Percentiles rank a stretch among this genome's conserved stretches.
These are phyloP conservation scores for Merodon equestris DNA, from an alignment of 2,888 invertebrate species.

Conservation along the genomic window DNA sequence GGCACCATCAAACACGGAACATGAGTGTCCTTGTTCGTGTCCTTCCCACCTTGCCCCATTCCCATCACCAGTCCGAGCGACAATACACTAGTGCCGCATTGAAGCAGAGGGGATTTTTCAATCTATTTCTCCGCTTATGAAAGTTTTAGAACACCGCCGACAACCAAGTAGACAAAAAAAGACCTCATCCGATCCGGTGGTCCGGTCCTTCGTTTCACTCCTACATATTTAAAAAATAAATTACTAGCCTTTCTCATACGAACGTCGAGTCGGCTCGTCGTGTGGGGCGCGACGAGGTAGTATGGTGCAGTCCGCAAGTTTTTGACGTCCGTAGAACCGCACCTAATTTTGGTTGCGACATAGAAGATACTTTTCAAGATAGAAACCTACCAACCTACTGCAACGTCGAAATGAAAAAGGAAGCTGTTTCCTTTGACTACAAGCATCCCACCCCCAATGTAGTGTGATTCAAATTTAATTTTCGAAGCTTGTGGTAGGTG, in stretches of 20 bases:
- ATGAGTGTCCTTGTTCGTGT: slow-evolving; percentile 13
- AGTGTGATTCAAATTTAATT: slow-evolving; percentile 65
- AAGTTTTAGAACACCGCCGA: slow-evolving; percentile 29
- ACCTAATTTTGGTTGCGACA: slow-evolving; percentile 58
- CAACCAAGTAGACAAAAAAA: slow-evolving; percentile 13
- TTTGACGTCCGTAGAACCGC: slow-evolving; percentile 44
- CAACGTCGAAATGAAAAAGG: slow-evolving; percentile 28
- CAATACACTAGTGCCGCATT: neutral
- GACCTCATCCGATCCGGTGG: slow-evolving; percentile 16
- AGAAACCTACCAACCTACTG: slow-evolving; percentile 34
- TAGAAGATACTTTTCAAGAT: slow-evolving; percentile 39
- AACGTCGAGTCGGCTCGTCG: neutral
- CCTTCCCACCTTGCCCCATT: slow-evolving; percentile 18
- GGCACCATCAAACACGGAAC: slow-evolving; percentile 40
- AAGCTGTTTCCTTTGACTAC: slow-evolving; percentile 25
- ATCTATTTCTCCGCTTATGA: slow-evolving; percentile 42
- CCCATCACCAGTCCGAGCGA: neutral
- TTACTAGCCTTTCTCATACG: slow-evolving; percentile 20
- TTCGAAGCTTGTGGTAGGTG: slow-evolving; percentile 49
- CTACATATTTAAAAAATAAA: slow-evolving; percentile 54
- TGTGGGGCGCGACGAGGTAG: slow-evolving; percentile 28
- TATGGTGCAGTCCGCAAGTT: slow-evolving; percentile 49
- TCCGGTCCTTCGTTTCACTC: slow-evolving; percentile 24
- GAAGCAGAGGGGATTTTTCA: slow-evolving; percentile 37
- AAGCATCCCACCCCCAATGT: slow-evolving; percentile 40